A percentile compares a stretch with the other conserved stretches of the same genome.
Evolutionary conservation across 2,888 invertebrate genomes (phyloP).

Genomic region (Melinopterus prodromus): DNA sequence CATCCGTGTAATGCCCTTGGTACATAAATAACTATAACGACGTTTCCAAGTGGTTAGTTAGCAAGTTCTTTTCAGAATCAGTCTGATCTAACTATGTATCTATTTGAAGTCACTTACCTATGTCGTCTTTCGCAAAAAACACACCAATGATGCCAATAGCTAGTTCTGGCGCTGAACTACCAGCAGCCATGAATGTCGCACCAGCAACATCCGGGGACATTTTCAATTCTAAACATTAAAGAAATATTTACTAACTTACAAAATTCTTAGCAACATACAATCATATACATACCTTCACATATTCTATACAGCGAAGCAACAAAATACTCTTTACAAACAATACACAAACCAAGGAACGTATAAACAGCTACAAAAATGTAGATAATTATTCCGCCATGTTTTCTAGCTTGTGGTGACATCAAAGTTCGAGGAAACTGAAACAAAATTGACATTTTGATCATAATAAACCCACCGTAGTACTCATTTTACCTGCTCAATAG

Average conservation of each 20-base stretch:
- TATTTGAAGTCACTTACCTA: slow-evolving; percentile 64
- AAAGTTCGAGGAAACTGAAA: slow-evolving; percentile 83
- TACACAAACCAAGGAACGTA: slow-evolving; percentile 91
- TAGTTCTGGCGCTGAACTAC: slow-evolving; percentile 95
- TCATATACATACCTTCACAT: slow-evolving; percentile 77
- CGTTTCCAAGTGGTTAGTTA: no score
- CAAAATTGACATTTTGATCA: slow-evolving; percentile 28
- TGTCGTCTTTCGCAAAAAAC: slow-evolving; percentile 91
- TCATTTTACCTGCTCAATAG: slow-evolving; percentile 76
- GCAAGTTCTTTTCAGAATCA: no score
- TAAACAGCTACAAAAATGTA: slow-evolving; percentile 88
- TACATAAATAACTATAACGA: no score
- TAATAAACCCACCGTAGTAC: neutral
- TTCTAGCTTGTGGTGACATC: slow-evolving; percentile 79
- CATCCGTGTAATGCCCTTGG: no score
- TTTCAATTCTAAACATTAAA: slow-evolving; percentile 71
- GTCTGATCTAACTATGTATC: no score
- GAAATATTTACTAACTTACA: slow-evolving; percentile 22
- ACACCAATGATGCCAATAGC: slow-evolving; percentile 96
- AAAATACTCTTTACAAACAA: slow-evolving; percentile 96
- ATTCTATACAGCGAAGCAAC: slow-evolving; percentile 92
- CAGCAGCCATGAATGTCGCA: slow-evolving; percentile 99
- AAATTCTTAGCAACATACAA: slow-evolving; percentile 7
- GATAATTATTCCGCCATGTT: slow-evolving; percentile 85
- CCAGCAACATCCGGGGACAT: slow-evolving; percentile 95